Evolutionary conservation across 2,888 invertebrate species (phyloP), one percentile per base, ranked within the genome.

Genomic region (Xestoiulus laeticollis): DNA sequence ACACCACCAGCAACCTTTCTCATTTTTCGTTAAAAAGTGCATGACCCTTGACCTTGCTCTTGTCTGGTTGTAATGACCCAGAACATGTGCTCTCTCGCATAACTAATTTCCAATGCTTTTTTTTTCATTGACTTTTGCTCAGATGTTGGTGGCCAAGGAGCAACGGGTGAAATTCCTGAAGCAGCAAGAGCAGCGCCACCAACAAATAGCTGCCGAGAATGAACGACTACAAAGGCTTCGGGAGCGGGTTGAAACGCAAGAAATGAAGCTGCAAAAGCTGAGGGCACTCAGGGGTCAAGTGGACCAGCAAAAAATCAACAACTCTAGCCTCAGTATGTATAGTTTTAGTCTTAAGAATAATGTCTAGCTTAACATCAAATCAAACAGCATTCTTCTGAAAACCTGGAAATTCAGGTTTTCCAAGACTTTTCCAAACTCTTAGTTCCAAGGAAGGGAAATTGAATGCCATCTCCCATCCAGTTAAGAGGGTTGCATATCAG

Each of bases 181-280:
- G 93, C 97, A 97, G 92, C 97, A 98, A 92, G 98, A 98, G 93
- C 95, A 95, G 90, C 93, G 95, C 90, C 92, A 92, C 87, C 91
- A 91, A 88, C 91, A 92, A 89, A 89, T 91, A 59, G 95, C 96
- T 90, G 96, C 96, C 88, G 98, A 98, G 93, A 96, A 96, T 91
- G 97, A 98, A 92, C 94, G 97, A 90, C 93, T 98, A 91, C 94
- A 96, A 89, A 94, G 97, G 91, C 94, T 98, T 91, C 94, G 97
- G 90, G 98, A 98, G 91, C 95, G 97, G 90, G 97, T 98, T 90
- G 97, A 98, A 92, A 96, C 97, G 89, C 98, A 98, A 93, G 98
- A 98, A 93, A 94, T 97, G 92, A 98, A 98, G 93, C 94, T 98
- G 92, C 94, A 97, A 90, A 96, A 97, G 92, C 94, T 99, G 92